Conservation (phyloP, 53 echinoderm and acorn worm genomes). For the Actinopyga echinites region DNA sequence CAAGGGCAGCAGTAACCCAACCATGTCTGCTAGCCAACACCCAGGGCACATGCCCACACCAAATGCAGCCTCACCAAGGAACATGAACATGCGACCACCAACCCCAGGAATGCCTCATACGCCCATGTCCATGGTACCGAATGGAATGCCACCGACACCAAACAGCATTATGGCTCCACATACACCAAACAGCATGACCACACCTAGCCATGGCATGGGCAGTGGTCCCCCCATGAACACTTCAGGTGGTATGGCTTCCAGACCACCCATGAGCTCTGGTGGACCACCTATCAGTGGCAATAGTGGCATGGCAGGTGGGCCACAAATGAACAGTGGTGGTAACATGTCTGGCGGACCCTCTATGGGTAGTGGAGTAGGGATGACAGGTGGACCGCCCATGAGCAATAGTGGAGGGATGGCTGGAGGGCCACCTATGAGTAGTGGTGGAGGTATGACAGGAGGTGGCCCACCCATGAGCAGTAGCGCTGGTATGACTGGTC, state of each 20-base stretch:
- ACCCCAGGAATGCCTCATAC: conserved; percentile 85
- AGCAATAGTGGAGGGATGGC: conserved; percentile 38
- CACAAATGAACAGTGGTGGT: conserved; percentile 11
- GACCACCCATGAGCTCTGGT: conserved; percentile 29
- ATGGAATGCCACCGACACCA: conserved; percentile 59
- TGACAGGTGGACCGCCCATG: neutral
- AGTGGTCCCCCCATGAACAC: neutral
- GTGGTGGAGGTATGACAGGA: neutral
- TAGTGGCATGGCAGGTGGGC: neutral
- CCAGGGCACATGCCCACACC: conserved; percentile 47
- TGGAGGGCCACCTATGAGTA: conserved; percentile 10
- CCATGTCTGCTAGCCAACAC: conserved; percentile 43
- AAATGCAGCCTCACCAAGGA: conserved; percentile 57
- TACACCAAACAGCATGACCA: conserved; percentile 66
- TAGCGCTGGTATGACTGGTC: neutral
- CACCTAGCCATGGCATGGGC: conserved; percentile 51
- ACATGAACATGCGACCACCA: conserved; percentile 72
- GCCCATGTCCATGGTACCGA: conserved; percentile 55
- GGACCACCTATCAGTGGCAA: conserved; percentile 22
- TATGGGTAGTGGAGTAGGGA: conserved; percentile 30
- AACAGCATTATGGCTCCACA: conserved; percentile 59
- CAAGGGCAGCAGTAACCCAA: conserved; percentile 52
- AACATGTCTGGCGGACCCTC: conserved; percentile 6
- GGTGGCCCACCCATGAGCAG: conserved; percentile 15
- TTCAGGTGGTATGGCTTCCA: conserved; percentile 18